Base-by-base conservation (phyloP, 2,888 invertebrate genomes). In the Cosmia trapezina region DNA sequence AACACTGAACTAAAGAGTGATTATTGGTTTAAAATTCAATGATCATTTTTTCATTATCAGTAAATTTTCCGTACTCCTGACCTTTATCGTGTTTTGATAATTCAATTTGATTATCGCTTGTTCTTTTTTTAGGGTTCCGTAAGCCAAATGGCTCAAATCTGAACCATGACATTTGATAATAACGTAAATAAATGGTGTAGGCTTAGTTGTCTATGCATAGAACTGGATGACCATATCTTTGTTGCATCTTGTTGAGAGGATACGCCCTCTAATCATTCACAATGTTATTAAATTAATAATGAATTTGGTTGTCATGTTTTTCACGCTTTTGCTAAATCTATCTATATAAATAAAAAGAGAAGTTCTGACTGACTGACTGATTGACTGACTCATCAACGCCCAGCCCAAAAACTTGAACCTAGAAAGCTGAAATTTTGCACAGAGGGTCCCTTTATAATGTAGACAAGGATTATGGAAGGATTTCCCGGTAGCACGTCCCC, bases 11-110 rank as follows among this genome's bases (percentile, higher is more conserved):
- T 22, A 41, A 37, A 19, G 12, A 41, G 19, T 37, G 41, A 2
- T 41, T 37, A 37, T 49, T 68, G 41, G 28, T 28, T 61, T 45
- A 11, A 11, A 45, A 59, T 59, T 59, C 33, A 53, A 59, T 60
- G 17, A 59, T 43, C 41, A 14, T 53, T 51, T 71, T n/a, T 37
- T 45, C 17, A n/a, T 69, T 71, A 70, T 60, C 45, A 51, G 19
- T 59, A 59, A 70, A 22, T n/a, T 45, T 59, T 59, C 22, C 11
- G 22, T 51, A 33, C 70, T 51, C 14, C 9, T 70, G 70, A 43
- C 43, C 70, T 43, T 57, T 51, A 59, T 59, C 43, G 19, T 14
- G 22, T 33, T 59, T 19, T n/a, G 37, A 59, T 70, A 19, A 71
- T 57, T 33, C 9, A n/a, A 17, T 70, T 19, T 28, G 1, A 70